Percentiles rank a stretch among this genome's conserved stretches.
Evolutionary conservation across 2,113 vertebrate genomes (phyloP).

Genomic region (Python bivittatus): DNA sequence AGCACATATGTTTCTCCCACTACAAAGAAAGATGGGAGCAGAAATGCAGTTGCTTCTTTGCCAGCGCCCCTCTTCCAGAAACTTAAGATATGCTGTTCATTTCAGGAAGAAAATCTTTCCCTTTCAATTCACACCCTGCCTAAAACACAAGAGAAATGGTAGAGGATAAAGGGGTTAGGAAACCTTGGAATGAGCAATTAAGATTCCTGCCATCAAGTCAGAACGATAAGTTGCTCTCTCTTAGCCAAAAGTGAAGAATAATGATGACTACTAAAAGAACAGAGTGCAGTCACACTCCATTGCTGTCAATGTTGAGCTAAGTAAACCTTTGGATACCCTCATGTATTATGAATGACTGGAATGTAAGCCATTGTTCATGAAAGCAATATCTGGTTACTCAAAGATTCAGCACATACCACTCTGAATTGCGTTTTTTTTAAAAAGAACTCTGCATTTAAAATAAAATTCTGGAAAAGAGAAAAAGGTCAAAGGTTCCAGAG

Average conservation of each 20-base stretch:
- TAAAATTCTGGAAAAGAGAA: slow-evolving; percentile 22
- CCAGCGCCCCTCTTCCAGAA: not conserved
- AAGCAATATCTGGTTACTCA: slow-evolving; percentile 32
- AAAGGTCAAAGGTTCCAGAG: slow-evolving; percentile 28
- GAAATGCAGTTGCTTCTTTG: not conserved
- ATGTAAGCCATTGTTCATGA: slow-evolving; percentile 32
- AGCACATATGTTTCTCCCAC: not conserved
- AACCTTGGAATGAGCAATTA: slow-evolving; percentile 34
- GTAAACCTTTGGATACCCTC: slow-evolving; percentile 24
- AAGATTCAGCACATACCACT: slow-evolving; percentile 26
- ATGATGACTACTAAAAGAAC: slow-evolving; percentile 15
- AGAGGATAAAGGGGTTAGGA: not conserved
- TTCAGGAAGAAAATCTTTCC: slow-evolving; percentile 7
- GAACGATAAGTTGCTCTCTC: not conserved
- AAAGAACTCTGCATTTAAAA: slow-evolving; percentile 23
- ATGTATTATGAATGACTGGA: slow-evolving; percentile 37
- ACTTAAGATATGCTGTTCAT: not conserved
- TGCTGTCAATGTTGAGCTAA: slow-evolving; percentile 23
- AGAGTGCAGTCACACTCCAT: slow-evolving; percentile 27
- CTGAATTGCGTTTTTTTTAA: not conserved
- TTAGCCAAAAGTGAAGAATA: slow-evolving; percentile 22
- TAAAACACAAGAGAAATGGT: slow-evolving; percentile 20
- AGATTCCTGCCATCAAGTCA: slow-evolving; percentile 29
- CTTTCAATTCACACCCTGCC: slow-evolving; percentile 18
- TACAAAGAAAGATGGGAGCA: not conserved